Base-by-base conservation (phyloP, 2,113 vertebrate species). In the Turdus rufiventris region DNA sequence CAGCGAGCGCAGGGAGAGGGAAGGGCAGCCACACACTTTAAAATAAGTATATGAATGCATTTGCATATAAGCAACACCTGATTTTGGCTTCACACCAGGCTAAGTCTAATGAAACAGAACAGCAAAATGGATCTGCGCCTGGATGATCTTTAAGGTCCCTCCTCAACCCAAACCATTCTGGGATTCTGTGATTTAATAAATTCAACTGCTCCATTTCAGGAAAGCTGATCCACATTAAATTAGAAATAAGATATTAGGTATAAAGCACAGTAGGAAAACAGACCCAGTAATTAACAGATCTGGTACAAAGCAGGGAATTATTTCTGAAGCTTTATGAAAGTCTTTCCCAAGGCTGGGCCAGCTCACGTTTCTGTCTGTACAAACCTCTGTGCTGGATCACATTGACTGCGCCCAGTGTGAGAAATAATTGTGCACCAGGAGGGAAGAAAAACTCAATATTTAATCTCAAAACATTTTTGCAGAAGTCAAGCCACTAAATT, bases 391-490 rank as follows among this genome's bases (percentile, higher is more conserved):
- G 8, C 77, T 33, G 66, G 10, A 50, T n/a, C 33, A 17, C 61
- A 21, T 9, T 8, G 71, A 38, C 56, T 25, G 54, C 3, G 1
- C 56, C 10, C 1, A 0, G 31, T 3, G 38, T 62, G 28, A 90
- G 77, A 86, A 88, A 85, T 62, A 71, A 86, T 14, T 43, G 85
- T 38, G 38, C 36, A 31, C 33, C n/a, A 9, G 50, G 68, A 93
- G 51, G 70, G 74, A 65, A 70, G 61, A 89, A 77, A 90, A 92
- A 81, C 57, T 68, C 86, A 85, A 38, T 92, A 89, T 87, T 94
- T 85, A 70, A 89, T 89, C 53, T 92, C 23, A 82, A 66, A 63
- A 60, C 57, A 9, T 4, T 47, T 40, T 58, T 86, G 83, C 73
- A 84, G 75, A 53, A 87, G 71, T 58, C 72, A 36, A 92, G 62